These are phyloP conservation scores for Steinernema carpocapsae DNA, from an alignment of 2,888 invertebrate genomes.

Conservation along the genomic window DNA sequence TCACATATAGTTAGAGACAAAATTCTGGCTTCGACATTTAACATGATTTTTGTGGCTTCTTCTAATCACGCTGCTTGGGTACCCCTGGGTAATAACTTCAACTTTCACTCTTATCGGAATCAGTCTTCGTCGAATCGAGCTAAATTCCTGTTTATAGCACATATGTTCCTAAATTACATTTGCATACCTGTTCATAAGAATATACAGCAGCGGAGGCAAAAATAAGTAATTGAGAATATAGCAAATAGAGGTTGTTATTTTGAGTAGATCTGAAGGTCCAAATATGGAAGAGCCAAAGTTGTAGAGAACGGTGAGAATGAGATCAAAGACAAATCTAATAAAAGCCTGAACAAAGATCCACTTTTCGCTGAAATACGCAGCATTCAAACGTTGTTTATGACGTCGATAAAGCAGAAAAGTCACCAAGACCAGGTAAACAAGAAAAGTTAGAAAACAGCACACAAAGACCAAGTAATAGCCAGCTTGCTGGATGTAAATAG, in stretches of 20 bases:
- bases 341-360: neutral
- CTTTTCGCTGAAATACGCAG: neutral
- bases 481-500: neutral
- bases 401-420: neutral
- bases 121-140: too few species aligned
- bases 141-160: neutral
- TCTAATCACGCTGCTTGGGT: too few species aligned
- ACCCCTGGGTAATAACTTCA: too few species aligned
- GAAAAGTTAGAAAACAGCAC: neutral
- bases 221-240: constrained; percentile 9
- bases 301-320: neutral
- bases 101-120: too few species aligned
- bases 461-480: neutral
- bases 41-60: too few species aligned
- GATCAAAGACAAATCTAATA: neutral
- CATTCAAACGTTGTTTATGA: neutral
- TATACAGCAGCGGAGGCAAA: constrained; percentile 2
- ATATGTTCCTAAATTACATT: neutral
- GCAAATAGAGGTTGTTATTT: neutral
- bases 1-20: too few species aligned
- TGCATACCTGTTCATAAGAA: neutral
- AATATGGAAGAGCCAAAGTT: neutral
- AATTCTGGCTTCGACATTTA: too few species aligned
- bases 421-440: neutral
- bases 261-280: neutral